Base-by-base conservation (phyloP, 2,888 invertebrate genomes). In the Oasisia sp. region DNA sequence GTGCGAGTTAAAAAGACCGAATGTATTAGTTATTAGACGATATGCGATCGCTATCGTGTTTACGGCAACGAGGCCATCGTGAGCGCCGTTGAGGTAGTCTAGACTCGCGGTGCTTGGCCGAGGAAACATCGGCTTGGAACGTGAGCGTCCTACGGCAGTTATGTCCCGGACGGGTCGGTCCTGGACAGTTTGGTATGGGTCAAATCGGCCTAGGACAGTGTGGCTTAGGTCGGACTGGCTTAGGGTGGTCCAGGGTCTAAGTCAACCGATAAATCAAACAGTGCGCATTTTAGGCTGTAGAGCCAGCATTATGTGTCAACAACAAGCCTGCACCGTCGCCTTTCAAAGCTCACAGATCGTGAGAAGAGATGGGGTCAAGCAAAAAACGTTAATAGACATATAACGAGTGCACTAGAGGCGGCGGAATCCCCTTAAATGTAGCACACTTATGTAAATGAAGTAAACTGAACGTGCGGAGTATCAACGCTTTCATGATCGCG, bases 11-110 rank as follows among this genome's bases (percentile, higher is more conserved):
- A 74, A 74, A 9, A 74, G 27, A 27, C 27, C 14, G 27, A 74
- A 74, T 74, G 74, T 74, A 74, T 74, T 74, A 74, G 74, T 74
- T 74, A 74, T 74, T 74, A 74, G 74, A 74, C 19, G 74, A 27
- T 74, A 27, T 74, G 74, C 74, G 74, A 74, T 74, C 27, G 27
- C 19, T 27, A 74, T 74, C 74, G 1, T 19, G 74, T 74, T 74
- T 74, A 74, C 74, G 74, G 74, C n/a, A 27, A 74, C 3, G 27
- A 7, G 14, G 27, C 7, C n/a, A 74, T 27, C 50, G 14, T 50
- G 8, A 12, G 50, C 9, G 50, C 14, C 50, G 14, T 50, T 50
- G 9, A 50, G 50, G 50, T 50, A 8, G 50, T 50, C 3, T 50
- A 50, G 50, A 50, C 50, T 50, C 12, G 14, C 50, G 50, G 9